Conservation (phyloP, 2,113 vertebrate species). For the Bubo blakistoni region DNA sequence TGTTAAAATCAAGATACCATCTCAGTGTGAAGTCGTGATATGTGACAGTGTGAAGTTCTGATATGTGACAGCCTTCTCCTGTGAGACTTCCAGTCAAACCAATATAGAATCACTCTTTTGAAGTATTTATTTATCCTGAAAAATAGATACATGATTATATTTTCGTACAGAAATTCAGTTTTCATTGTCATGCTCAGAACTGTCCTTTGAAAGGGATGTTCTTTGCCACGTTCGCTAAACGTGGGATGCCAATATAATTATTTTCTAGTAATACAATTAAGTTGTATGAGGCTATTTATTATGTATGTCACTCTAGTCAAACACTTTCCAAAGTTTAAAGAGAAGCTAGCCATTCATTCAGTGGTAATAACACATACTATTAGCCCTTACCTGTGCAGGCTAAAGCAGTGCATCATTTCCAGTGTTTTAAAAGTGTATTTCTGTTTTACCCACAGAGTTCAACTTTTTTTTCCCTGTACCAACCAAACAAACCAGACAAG, state of each 20-base stretch:
- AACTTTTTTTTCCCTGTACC: not conserved
- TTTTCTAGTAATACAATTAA: not conserved
- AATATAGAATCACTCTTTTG: not conserved
- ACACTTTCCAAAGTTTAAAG: not conserved
- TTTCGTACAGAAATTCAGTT: not conserved
- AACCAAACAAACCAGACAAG: not conserved
- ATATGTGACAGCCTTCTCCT: not conserved
- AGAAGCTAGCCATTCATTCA: not conserved
- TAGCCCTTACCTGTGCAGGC: not conserved
- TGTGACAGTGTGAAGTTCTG: not conserved
- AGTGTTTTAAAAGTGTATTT: not conserved
- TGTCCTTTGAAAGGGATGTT: not conserved
- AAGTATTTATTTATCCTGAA: not conserved
- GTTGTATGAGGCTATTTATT: not conserved
- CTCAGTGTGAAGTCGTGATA: not conserved
- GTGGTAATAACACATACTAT: not conserved
- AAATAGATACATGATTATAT: fast-evolving
- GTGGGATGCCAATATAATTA: not conserved
- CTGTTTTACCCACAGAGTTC: not conserved
- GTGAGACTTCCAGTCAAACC: not conserved
- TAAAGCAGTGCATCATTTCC: not conserved
- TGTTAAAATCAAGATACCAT: not conserved
- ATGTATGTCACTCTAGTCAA: not conserved
- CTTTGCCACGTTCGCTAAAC: not conserved
- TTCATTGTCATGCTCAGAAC: not conserved